phyloP scores from a whole-genome alignment of 2,113 vertebrate species.

The Phyllostomus hastatus region DNA sequence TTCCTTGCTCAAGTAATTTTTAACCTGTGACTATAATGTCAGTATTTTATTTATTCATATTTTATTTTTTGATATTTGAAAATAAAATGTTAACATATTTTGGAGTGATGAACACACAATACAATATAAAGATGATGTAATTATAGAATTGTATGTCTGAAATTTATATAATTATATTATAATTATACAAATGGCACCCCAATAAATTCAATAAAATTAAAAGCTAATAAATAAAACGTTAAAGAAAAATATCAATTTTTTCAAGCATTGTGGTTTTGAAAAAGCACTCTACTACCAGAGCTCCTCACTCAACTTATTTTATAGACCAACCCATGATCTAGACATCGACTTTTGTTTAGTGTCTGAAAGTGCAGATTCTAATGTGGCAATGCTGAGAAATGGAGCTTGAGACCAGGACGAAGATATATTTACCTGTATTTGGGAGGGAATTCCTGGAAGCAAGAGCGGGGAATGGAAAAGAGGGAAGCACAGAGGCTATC shows the following conservation, averaged over 20 bases:
- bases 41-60: neutral
- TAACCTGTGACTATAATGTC: neutral
- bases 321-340: neutral
- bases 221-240: neutral
- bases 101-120: too few species aligned
- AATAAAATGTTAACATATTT: neutral
- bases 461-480: neutral
- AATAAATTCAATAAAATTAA: too few species aligned
- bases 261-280: neutral
- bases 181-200: too few species aligned
- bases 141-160: too few species aligned
- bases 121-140: too few species aligned
- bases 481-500: neutral
- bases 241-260: neutral
- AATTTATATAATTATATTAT: too few species aligned
- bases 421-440: neutral
- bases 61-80: neutral
- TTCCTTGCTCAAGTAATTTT: neutral
- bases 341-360: neutral
- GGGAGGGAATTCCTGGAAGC: neutral
- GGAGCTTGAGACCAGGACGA: neutral
- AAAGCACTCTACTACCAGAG: neutral
- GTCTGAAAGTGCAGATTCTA: neutral
- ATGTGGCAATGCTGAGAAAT: neutral
- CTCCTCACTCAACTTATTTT: neutral